A percentile compares a stretch with the other conserved stretches of the same genome.
Conservation (phyloP, 2,797 vertebrate genomes). For the Kryptolebias ocellatus region DNA sequence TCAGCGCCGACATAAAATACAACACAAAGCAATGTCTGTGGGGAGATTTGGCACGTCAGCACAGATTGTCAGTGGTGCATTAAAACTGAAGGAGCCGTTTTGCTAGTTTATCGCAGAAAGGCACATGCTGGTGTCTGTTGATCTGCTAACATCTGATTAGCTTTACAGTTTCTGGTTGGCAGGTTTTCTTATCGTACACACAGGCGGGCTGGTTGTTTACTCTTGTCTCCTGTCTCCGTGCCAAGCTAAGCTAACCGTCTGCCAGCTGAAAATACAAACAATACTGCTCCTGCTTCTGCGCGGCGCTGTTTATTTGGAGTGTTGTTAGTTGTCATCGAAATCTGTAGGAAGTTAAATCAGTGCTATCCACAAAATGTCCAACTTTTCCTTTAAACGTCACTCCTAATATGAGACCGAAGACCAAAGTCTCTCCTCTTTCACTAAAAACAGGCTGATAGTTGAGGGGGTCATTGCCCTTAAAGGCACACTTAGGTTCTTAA, state of each 20-base stretch:
- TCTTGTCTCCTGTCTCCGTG: not conserved
- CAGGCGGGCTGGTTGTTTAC: not conserved
- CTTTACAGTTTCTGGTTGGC: not conserved
- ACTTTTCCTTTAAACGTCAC: not conserved
- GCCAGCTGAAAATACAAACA: no score
- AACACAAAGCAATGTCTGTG: conserved; percentile 10
- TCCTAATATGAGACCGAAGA: no score
- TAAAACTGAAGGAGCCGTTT: not conserved
- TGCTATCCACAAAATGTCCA: not conserved
- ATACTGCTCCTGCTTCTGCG: no score
- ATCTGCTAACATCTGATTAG: not conserved
- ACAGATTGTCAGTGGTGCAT: not conserved
- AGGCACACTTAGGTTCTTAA: no score
- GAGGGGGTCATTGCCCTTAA: no score
- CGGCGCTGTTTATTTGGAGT: no score
- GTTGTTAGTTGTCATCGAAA: not conserved
- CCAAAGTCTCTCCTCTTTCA: no score
- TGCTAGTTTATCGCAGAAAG: not conserved
- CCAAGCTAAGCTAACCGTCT: conserved; percentile 2
- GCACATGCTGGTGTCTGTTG: not conserved
- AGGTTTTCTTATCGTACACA: not conserved
- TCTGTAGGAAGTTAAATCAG: conserved; percentile 6
- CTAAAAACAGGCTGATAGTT: no score
- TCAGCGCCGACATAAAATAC: conserved; percentile 32
- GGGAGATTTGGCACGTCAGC: conserved; percentile 28